A percentile compares a stretch with the other conserved stretches of the same genome.
These are phyloP conservation scores for Papilio dardanus DNA, from an alignment of 1,140 invertebrate genomes.

Conservation along the genomic window DNA sequence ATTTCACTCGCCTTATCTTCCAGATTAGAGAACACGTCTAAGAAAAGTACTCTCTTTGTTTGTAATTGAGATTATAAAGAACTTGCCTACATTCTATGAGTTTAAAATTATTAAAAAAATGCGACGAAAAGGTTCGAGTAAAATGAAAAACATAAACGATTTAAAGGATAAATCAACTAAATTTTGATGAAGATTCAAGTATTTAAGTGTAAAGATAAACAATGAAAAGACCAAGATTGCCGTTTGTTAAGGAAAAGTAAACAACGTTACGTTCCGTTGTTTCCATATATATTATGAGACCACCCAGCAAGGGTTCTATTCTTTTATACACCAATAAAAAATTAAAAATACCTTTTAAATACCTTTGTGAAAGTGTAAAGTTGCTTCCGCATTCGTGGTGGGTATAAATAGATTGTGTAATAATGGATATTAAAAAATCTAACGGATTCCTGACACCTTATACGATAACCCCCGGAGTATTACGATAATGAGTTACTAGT, in stretches of 20 bases:
- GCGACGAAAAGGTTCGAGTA: no score
- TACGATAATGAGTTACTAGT: background rate
- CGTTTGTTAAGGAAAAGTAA: background rate
- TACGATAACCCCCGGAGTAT: conserved; percentile 8
- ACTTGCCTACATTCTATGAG: no score
- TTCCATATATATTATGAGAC: background rate
- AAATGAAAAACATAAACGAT: no score
- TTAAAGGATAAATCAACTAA: no score
- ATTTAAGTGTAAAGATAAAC: no score
- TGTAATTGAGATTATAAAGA: background rate
- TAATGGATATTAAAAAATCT: background rate
- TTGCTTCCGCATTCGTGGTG: conserved; percentile 6
- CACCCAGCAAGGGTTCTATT: background rate
- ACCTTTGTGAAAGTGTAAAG: conserved; percentile 13
- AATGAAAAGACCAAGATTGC: no score
- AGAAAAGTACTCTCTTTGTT: background rate
- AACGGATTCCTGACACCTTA: background rate
- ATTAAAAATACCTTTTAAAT: background rate
- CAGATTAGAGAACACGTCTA: conserved; percentile 6
- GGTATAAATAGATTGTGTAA: conserved; percentile 17
- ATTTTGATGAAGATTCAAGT: no score
- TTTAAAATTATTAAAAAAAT: no score
- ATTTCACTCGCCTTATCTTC: conserved; percentile 1
- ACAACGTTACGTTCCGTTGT: background rate
- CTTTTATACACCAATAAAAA: conserved; percentile 15